Percentiles rank a stretch among this genome's conserved stretches.
Evolutionary conservation across 2,797 vertebrate genomes (phyloP).

Genomic region (Propithecus deckenii): DNA sequence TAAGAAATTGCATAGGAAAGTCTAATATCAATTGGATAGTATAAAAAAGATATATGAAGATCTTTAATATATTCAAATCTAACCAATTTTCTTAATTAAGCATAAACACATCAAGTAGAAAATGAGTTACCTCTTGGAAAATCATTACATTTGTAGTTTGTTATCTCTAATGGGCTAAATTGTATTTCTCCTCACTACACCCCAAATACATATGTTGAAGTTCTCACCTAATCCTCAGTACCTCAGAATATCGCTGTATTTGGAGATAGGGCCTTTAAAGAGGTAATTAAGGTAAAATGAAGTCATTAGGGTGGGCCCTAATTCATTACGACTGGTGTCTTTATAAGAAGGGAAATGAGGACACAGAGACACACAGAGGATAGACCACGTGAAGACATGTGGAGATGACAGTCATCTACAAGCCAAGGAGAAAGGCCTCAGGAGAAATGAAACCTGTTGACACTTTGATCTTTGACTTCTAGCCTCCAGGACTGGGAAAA

Average conservation of each 20-base stretch:
- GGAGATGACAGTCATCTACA: background rate
- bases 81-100: background rate
- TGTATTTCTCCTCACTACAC: background rate
- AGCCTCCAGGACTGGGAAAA: background rate
- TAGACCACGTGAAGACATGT: background rate
- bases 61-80: background rate
- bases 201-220: background rate
- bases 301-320: background rate
- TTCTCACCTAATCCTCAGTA: background rate
- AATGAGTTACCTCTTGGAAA: constrained; percentile 2
- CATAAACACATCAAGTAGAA: constrained; percentile 2
- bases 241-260: background rate
- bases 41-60: background rate
- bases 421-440: background rate
- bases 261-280: background rate
- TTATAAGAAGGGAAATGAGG: background rate
- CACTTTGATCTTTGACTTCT: background rate
- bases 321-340: background rate
- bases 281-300: background rate
- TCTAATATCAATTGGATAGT: background rate
- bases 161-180: background rate
- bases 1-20: constrained; percentile 6
- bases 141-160: background rate
- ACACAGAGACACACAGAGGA: background rate
- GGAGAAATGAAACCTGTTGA: background rate